Evolutionary conservation across 2,888 invertebrate species (phyloP).

Genomic region (Drosophila atripex): DNA sequence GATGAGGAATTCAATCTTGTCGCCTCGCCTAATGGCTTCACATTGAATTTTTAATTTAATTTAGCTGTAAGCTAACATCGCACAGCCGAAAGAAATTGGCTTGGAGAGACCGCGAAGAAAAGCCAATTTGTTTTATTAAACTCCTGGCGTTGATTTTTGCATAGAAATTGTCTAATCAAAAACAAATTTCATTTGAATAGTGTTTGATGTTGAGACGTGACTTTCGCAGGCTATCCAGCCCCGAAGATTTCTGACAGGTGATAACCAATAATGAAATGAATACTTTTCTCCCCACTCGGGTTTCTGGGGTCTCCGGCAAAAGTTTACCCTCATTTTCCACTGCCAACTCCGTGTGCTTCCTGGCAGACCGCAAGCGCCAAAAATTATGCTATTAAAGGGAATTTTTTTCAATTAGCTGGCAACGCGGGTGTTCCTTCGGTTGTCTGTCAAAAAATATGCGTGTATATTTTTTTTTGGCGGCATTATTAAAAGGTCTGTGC

Average conservation of each 20-base stretch:
- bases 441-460: constrained; percentile 34
- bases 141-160: constrained; percentile 55
- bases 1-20: constrained; percentile 53
- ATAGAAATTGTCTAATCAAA: constrained; percentile 72
- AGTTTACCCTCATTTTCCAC: neutral
- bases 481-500: constrained; percentile 51
- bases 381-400: constrained; percentile 71
- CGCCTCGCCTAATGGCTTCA: constrained; percentile 48
- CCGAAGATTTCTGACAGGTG: constrained; percentile 27
- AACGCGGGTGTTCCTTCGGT: constrained; percentile 23
- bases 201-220: constrained; percentile 58
- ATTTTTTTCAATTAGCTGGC: constrained; percentile 63
- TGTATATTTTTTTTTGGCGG: constrained; percentile 14
- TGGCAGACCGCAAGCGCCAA: constrained; percentile 38
- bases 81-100: neutral
- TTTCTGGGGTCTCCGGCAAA: neutral
- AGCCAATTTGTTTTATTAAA: constrained; percentile 66
- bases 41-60: constrained; percentile 73
- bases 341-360: neutral
- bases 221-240: constrained; percentile 16
- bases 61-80: constrained; percentile 48
- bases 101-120: constrained; percentile 11
- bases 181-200: constrained; percentile 67
- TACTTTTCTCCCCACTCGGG: neutral
- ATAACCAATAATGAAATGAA: constrained; percentile 34